Base-by-base conservation (phyloP, 2,113 vertebrate species). In the Hiodon alosoides region DNA sequence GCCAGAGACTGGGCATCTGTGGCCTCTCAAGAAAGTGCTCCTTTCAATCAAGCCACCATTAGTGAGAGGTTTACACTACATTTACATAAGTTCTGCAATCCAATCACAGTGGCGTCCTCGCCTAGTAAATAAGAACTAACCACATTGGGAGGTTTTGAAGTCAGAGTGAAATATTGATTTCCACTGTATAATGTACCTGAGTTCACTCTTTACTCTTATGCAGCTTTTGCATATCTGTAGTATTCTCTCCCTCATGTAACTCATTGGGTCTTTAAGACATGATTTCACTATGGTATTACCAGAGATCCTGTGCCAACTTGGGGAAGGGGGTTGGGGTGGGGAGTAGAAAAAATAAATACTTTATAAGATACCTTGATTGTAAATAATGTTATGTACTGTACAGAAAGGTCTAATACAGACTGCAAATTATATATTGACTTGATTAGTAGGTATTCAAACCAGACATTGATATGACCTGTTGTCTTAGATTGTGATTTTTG, bases 51-150 rank as follows among this genome's bases (percentile, higher is more conserved):
- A 68, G 14, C 60, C 7, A 5, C 72, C 66, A 64, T 46, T n/a
- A 55, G 31, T 74, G 54, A 76, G 52, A 54, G 13, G 61, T 60
- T 79, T 77, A 17, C 7, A 60, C 4, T 58, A 54, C 83, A 87
- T 85, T 83, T 64, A 76, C 85, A 53, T n/a, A n/a, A n/a, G 17
- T 74, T 70, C n/a, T 73, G 71, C 74, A 81, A 4, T 58, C 72
- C 9, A n/a, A 7, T 9, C 62, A 68, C 46, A n/a, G 5, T 5
- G 47, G 48, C 48, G 4, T 2, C 5, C 48, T 14, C 65, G 46
- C 50, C 66, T 67, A 6, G 48, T 14, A 11, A 51, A n/a, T n/a
- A n/a, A n/a, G n/a, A n/a, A n/a, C n/a, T n/a, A 87, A 72, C 62
- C 73, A 72, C 14, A 62, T 75, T 76, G 67, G 73, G 10, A 81